Percentiles rank a stretch among this genome's conserved stretches.
These are phyloP conservation scores for Diploptera punctata DNA, from an alignment of 2,888 invertebrate species.

Conservation along the genomic window DNA sequence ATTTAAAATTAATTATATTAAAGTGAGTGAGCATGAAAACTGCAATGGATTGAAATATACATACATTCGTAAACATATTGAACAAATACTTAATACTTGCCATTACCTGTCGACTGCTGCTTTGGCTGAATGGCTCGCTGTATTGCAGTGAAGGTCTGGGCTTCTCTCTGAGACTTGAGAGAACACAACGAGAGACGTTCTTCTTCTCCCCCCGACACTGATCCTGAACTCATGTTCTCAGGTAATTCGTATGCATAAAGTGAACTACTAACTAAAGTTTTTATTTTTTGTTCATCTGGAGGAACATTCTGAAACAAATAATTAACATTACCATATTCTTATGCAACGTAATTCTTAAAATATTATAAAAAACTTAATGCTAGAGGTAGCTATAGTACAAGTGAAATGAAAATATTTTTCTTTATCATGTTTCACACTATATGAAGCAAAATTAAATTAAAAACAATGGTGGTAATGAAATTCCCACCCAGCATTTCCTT, in stretches of 20 bases:
- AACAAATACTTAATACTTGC: too few relatives aligned
- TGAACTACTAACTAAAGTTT: conserved; percentile 52
- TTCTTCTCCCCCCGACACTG: conserved; percentile 46
- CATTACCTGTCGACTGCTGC: conserved; percentile 21
- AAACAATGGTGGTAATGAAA: too few relatives aligned
- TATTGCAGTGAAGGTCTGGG: conserved; percentile 52
- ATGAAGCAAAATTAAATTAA: too few relatives aligned
- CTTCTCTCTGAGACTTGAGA: conserved; percentile 48
- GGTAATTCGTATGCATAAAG: conserved; percentile 76
- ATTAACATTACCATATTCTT: not conserved
- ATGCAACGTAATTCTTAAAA: conserved; percentile 29
- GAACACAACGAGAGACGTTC: conserved; percentile 47
- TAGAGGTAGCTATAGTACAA: too few relatives aligned
- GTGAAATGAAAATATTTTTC: too few relatives aligned
- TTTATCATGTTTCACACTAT: too few relatives aligned
- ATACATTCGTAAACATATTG: too few relatives aligned
- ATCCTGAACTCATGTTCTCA: conserved; percentile 43
- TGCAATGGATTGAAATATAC: too few relatives aligned
- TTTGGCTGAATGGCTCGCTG: conserved; percentile 49
- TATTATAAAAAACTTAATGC: conserved; percentile 18
- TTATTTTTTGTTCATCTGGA: conserved; percentile 52
- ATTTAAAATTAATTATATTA: too few relatives aligned
- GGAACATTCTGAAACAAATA: conserved; percentile 52
- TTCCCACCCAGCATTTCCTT: too few relatives aligned
- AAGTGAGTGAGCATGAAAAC: too few relatives aligned